Base-by-base conservation (phyloP, 2,113 vertebrate genomes). In the Sitta europaea region DNA sequence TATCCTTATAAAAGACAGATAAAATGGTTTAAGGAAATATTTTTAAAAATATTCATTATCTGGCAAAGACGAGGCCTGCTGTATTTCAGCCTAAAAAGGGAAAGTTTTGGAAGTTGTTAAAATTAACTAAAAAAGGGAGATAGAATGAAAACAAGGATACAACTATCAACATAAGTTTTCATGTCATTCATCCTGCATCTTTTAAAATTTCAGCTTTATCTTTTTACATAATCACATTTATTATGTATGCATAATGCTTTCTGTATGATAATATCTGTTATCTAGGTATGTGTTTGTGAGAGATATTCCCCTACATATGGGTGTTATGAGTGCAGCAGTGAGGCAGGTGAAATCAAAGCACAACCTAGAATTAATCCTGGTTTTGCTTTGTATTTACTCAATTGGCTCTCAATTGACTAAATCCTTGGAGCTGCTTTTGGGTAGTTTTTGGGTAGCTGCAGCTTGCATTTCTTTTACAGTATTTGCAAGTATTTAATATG, bases 21-120 rank as follows among this genome's bases (percentile, higher is more conserved):
- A 79, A 90, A 95, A 86, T 93, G 23, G n/a, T 90, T 96, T 90
- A 88, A 88, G 90, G 79, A 96, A 96, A 96, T 96, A 84, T 97
- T 97, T 97, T 94, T 63, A 1, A 14, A 97, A 94, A 97, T 94
- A 96, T 95, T 96, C 93, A 86, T 93, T 96, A 77, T 93, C 75
- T 96, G 94, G 93, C 92, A 96, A 94, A 94, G 86, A 90, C 16
- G 21, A 84, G 27, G 78, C 63, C 43, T 93, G 72, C 67, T 71
- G 79, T 59, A 93, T 90, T 93, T 95, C 87, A 94, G 63, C 96
- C 94, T 97, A 96, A 96, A 96, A 96, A 86, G 88, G 90, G 92
- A 96, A 93, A 25, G 29, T 84, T 94, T 94, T 92, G 90, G 72
- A 80, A 77, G 53, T 40, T 86, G 93, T 92, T 20, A 45, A 72